These are phyloP conservation scores for Lycodopsis pacificus DNA, from an alignment of 2,797 vertebrate genomes.

Conservation along the genomic window DNA sequence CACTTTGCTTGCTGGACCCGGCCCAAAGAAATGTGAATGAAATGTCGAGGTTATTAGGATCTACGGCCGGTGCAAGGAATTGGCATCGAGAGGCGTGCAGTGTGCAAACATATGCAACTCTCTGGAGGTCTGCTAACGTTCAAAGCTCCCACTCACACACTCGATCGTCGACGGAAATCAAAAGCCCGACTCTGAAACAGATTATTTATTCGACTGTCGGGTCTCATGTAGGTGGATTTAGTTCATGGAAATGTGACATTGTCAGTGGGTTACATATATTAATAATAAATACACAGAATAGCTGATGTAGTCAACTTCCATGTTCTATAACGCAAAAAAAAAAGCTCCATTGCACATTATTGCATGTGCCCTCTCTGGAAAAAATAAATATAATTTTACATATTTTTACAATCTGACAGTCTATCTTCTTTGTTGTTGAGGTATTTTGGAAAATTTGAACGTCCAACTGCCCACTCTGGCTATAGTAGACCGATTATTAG, in stretches of 20 bases:
- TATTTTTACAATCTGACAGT: background rate
- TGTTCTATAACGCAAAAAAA: background rate
- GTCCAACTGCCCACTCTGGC: too few species aligned
- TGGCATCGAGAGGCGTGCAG: constrained; percentile 28
- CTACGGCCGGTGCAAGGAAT: constrained; percentile 22
- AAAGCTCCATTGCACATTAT: background rate
- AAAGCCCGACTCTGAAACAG: constrained; percentile 23
- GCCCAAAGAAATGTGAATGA: constrained; percentile 13
- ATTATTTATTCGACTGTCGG: constrained; percentile 35
- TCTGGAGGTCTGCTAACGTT: constrained; percentile 8
- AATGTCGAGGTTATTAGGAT: constrained; percentile 10
- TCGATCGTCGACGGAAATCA: constrained; percentile 42
- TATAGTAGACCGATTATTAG: too few species aligned
- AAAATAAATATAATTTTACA: background rate
- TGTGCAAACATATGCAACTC: constrained; percentile 29
- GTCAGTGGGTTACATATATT: constrained; percentile 19
- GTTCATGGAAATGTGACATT: constrained; percentile 32
- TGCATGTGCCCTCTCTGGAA: constrained; percentile 1
- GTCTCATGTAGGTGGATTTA: constrained; percentile 32
- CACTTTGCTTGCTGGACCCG: background rate
- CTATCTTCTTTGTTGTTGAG: too few species aligned
- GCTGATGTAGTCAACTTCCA: constrained; percentile 11
- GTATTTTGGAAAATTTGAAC: too few species aligned
- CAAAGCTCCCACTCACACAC: constrained; percentile 37
- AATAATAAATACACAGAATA: constrained; percentile 21